Evolutionary conservation across 35 echinoderm and acorn worm genomes (phyloP).

Genomic region (Heliocidaris tuberculata): DNA sequence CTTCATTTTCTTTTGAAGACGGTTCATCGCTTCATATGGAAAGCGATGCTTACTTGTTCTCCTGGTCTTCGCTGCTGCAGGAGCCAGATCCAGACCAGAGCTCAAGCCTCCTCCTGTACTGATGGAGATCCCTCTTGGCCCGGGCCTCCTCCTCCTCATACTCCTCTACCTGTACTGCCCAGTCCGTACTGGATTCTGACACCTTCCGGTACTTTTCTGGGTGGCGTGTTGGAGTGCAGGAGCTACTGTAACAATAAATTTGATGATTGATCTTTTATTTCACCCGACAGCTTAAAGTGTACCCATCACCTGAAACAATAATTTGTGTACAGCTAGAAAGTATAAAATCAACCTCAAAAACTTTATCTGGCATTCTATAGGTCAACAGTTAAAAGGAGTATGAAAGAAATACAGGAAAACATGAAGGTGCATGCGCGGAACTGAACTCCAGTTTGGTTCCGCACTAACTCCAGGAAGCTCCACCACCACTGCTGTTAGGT

Average conservation of each 20-base stretch:
- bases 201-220: slow-evolving; percentile 3
- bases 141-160: slow-evolving; percentile 54
- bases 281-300: not conserved
- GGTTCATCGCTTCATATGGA: no score
- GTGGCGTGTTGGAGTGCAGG: slow-evolving; percentile 37
- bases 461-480: no score
- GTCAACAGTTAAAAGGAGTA: no score
- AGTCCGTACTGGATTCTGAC: slow-evolving; percentile 65
- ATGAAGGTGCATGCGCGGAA: not conserved
- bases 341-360: no score
- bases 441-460: not conserved
- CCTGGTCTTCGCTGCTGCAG: slow-evolving; percentile 49
- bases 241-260: not conserved
- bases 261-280: not conserved
- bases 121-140: slow-evolving; percentile 54
- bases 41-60: slow-evolving; percentile 40
- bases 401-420: no score
- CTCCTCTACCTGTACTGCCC: slow-evolving; percentile 77
- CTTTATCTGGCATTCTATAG: no score
- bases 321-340: not conserved
- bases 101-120: slow-evolving; percentile 62
- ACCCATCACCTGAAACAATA: not conserved
- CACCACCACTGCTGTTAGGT: no score
- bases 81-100: slow-evolving; percentile 50
- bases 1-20: no score